Conservation (phyloP, 2,797 vertebrate species). For the Hoplostethus mediterraneus region DNA sequence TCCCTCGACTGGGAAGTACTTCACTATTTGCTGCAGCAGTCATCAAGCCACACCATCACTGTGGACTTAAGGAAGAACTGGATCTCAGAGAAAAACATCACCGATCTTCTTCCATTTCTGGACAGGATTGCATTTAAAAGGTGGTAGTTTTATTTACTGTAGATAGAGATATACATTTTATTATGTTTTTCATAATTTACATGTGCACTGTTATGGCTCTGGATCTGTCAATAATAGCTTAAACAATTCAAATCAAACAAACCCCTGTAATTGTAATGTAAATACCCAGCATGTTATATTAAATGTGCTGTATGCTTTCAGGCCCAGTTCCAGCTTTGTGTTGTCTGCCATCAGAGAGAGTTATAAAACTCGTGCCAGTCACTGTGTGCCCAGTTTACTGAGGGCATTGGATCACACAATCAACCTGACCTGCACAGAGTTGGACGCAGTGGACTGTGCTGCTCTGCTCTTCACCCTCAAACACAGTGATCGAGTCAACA, state of each 20-base stretch:
- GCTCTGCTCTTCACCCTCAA: conserved; percentile 67
- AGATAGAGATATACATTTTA: neutral
- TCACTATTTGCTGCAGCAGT: conserved; percentile 55
- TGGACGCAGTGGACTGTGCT: conserved; percentile 64
- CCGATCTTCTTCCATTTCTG: conserved; percentile 46
- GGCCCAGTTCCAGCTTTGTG: conserved; percentile 44
- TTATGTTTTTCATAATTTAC: neutral
- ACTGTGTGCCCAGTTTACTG: conserved; percentile 53
- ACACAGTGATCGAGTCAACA: conserved; percentile 53
- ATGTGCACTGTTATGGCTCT: neutral
- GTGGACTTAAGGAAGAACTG: conserved; percentile 54
- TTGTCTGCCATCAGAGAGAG: conserved; percentile 43
- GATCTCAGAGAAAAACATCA: conserved; percentile 26
- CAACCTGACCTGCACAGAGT: conserved; percentile 61
- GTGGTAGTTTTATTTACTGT: neutral
- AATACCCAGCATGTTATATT: neutral
- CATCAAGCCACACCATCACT: conserved; percentile 36
- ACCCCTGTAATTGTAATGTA: too few relatives aligned
- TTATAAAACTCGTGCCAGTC: neutral
- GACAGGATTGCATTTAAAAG: conserved; percentile 32
- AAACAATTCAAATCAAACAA: too few relatives aligned
- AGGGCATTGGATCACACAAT: conserved; percentile 55
- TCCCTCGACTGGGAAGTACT: conserved; percentile 61
- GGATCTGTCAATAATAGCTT: neutral
- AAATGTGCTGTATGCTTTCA: conserved; percentile 19